phyloP scores from a whole-genome alignment of 2,113 vertebrate species.

The Castor canadensis region DNA sequence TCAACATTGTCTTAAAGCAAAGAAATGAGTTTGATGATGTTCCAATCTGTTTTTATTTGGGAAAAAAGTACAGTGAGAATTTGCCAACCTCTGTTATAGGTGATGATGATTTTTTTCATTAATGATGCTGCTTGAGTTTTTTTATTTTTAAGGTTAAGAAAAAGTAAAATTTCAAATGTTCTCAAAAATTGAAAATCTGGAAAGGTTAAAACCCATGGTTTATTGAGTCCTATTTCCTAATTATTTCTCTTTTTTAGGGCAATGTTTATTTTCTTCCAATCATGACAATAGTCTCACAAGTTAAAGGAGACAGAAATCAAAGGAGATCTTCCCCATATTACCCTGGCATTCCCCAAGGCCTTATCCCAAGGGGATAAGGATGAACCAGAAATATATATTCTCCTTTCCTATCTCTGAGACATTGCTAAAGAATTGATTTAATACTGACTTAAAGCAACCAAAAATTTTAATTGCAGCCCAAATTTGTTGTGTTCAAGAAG shows the following conservation, averaged over 20 bases:
- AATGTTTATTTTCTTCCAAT: background rate
- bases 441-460: background rate
- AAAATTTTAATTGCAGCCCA: background rate
- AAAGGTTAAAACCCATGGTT: background rate
- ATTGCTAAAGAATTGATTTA: background rate
- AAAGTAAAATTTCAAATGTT: background rate
- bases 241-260: background rate
- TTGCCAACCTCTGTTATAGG: background rate
- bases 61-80: background rate
- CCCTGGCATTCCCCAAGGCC: background rate
- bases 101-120: background rate
- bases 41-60: background rate
- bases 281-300: background rate
- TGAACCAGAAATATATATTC: background rate
- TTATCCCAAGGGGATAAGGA: too few relatives aligned
- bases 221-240: background rate
- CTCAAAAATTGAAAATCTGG: background rate
- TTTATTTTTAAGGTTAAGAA: background rate
- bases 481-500: background rate
- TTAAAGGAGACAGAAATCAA: background rate
- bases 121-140: background rate
- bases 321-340: background rate
- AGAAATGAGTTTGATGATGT: background rate
- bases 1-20: background rate
- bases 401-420: background rate